Evolutionary conservation across 2,113 vertebrate genomes (phyloP).

Genomic region (Amblyornis subalaris): DNA sequence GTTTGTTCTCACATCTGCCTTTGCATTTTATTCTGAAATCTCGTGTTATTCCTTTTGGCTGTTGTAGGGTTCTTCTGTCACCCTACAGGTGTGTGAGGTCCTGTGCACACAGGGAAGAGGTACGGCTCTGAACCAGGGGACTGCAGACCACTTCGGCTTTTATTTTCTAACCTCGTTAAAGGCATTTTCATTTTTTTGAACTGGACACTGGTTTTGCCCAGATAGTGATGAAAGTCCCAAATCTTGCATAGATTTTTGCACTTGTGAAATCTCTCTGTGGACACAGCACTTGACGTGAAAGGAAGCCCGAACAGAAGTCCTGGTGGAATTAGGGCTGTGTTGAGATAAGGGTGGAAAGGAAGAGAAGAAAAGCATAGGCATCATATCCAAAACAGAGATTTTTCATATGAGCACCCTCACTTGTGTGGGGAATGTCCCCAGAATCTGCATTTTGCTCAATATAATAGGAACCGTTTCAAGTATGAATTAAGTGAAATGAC

Average conservation of each 20-base stretch:
- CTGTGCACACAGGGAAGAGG: neutral
- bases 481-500: neutral
- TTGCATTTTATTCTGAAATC: neutral
- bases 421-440: neutral
- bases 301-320: neutral
- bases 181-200: neutral
- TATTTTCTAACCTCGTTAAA: neutral
- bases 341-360: neutral
- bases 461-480: neutral
- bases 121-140: neutral
- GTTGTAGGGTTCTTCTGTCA: neutral
- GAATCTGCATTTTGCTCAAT: neutral
- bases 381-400: neutral
- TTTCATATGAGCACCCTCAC: neutral
- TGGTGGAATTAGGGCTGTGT: neutral
- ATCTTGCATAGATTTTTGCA: neutral
- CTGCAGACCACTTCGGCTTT: neutral
- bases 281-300: neutral
- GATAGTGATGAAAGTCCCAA: neutral
- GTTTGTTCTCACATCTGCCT: conserved; percentile 14
- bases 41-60: neutral
- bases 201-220: neutral
- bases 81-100: neutral
- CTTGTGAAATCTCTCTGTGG: neutral
- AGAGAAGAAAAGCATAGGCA: neutral